Evolutionary conservation across 2,888 invertebrate species (phyloP).

Genomic region (Drosophila neutralis): DNA sequence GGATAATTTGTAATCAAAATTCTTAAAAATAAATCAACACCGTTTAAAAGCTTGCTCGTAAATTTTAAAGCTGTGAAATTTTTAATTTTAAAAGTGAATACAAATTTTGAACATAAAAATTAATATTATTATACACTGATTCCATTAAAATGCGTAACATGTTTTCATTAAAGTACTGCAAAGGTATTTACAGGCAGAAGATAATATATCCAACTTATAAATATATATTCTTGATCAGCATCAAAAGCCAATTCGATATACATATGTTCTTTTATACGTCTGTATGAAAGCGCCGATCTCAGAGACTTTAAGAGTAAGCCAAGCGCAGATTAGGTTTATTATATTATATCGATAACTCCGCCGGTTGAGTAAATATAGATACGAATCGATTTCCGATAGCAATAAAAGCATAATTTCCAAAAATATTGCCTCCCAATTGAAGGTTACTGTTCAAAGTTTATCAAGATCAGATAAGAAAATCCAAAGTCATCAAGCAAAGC

Average conservation of each 20-base stretch:
- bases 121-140: no score
- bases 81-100: neutral
- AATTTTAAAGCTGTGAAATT: no score
- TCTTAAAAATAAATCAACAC: neutral
- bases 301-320: neutral
- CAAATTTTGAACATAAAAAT: no score
- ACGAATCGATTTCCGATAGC: neutral
- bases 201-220: neutral
- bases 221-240: neutral
- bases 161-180: no score
- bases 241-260: neutral
- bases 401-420: neutral
- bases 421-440: neutral
- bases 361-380: neutral
- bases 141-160: neutral
- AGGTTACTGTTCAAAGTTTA: neutral
- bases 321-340: neutral
- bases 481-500: neutral
- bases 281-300: no score
- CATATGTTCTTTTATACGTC: neutral
- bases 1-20: neutral
- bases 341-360: neutral
- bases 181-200: neutral
- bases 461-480: neutral
- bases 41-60: no score